Base-by-base conservation (phyloP, 2,888 invertebrate genomes). In the Sphinx pinastri region DNA sequence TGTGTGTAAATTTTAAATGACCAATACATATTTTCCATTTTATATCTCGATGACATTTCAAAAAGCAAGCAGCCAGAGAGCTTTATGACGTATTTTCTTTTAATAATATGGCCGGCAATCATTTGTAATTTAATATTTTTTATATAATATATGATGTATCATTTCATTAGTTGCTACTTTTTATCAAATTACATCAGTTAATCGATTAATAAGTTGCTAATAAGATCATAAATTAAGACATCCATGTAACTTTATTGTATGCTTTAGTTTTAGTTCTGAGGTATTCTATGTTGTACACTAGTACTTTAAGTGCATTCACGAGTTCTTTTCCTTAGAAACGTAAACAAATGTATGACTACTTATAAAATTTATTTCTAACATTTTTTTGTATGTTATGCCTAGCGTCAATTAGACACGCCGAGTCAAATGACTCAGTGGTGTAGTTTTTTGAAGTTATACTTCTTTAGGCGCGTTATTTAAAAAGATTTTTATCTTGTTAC, bases 201-300 rank as follows among this genome's bases (percentile, higher is more conserved):
- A 38, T 19, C 13, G 13, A 25, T 58, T 58, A 58, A 51, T 58
- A 31, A 13, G 25, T 25, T 31, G 58, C 31, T 31, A 13, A 31
- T 58, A 38, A 58, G 14, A 13, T 13, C 13, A 12, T 51, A n/a
- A n/a, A 51, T 5, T 51, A 51, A 51, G 57, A 57, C 45, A 14
- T 38, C 10, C 45, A 16, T 60, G n/a, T 45, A 11, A 45, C 10
- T 38, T n/a, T 8, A 63, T 13, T 16, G 16, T 47, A 47, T 12
- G 60, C 1, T 49, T 47, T 63, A 63, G 63, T 49, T 49, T 63
- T 63, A 60, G 60, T 49, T 49, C 19, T 19, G 11, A 19, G 10
- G 19, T 60, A n/a, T n/a, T n/a, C 5, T 19, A 55, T 19, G 10
- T 55, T 55, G 45, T 47, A 38, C 38, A 38, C 38, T 38, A 2